phyloP scores from a whole-genome alignment of 1,140 invertebrate species.

The Akabosia matsudoensis region DNA sequence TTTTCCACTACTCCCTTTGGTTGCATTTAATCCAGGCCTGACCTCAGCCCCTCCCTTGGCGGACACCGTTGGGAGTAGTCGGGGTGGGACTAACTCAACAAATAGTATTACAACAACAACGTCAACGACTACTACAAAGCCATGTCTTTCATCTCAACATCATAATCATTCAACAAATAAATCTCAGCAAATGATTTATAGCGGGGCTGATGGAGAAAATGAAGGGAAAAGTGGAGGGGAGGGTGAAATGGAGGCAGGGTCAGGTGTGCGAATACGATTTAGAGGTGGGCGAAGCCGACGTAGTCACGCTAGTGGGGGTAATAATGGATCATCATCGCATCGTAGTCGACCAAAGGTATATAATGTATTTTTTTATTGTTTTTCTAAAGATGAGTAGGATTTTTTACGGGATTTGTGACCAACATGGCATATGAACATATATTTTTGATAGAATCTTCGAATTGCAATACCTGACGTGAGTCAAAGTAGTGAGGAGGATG shows the following conservation, averaged over 20 bases:
- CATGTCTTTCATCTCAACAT: conserved; percentile 7
- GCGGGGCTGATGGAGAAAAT: background rate
- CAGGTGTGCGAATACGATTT: conserved; percentile 14
- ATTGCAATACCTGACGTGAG: conserved; percentile 1
- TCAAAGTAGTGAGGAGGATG: background rate
- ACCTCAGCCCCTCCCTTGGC: too few relatives aligned
- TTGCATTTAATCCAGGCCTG: background rate
- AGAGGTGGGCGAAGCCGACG: conserved; percentile 21
- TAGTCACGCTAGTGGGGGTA: background rate
- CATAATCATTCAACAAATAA: background rate
- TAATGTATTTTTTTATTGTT: background rate
- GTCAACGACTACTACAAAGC: conserved; percentile 1
- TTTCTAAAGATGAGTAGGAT: background rate
- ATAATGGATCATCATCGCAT: conserved; percentile 8
- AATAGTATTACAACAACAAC: conserved; percentile 16
- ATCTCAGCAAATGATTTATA: conserved; percentile 2
- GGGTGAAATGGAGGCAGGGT: background rate
- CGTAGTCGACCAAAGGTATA: conserved; percentile 13
- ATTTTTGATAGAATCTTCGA: conserved; percentile 15
- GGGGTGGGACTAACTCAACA: too few relatives aligned
- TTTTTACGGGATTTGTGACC: too few relatives aligned
- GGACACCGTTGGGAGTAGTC: too few relatives aligned
- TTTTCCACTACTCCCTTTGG: background rate
- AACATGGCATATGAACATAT: background rate
- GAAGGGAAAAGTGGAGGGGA: background rate